Base-by-base conservation (phyloP, 2,888 invertebrate species). In the Steinernema hermaphroditum region DNA sequence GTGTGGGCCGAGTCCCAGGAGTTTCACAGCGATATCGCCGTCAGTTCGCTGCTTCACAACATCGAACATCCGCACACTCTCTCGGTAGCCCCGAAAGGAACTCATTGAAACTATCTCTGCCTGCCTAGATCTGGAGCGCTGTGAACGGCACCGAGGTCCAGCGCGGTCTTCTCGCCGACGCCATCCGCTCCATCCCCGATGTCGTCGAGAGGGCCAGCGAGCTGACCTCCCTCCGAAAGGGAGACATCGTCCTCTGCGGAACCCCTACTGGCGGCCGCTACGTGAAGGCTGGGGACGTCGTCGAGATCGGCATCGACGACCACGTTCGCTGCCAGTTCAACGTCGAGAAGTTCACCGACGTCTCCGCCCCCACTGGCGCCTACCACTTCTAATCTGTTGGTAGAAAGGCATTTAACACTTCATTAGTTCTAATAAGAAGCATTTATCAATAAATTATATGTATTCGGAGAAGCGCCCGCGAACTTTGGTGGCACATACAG, bases 201-300 rank as follows among this genome's bases (percentile, higher is more conserved):
- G 24, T 72, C 2, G 44, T 76, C 27, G 70, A 62, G 34, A 44
- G 57, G 29, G 76, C 54, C 1, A 68, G 57, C 29, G 32, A 76
- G 34, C 32, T 76, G 14, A 37, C 69, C 4, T 46, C 76, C 14
- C 72, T 76, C 27, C 46, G 54, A 22, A 54, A 54, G 12, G 76
- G 76, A 2, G 76, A 76, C 46, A 34, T 76, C 32, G 32, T 76
- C 19, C 71, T 76, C 6, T 72, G 70, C 19, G 76, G 76, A n/a
- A 49, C 70, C 9, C 72, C 76, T 6, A 37, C 68, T 1, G 76
- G 68, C 6, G 68, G 49, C 32, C 24, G 24, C 16, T 76, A 77
- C 50, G 68, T 76, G 14, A 50, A 72, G 46, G 50, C 37, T 2
- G 70, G 76, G 19, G 73, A 70, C 32, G 43, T 46, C 9, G 27